Conservation (phyloP, 2,797 vertebrate genomes). For the Apogon talboti region DNA sequence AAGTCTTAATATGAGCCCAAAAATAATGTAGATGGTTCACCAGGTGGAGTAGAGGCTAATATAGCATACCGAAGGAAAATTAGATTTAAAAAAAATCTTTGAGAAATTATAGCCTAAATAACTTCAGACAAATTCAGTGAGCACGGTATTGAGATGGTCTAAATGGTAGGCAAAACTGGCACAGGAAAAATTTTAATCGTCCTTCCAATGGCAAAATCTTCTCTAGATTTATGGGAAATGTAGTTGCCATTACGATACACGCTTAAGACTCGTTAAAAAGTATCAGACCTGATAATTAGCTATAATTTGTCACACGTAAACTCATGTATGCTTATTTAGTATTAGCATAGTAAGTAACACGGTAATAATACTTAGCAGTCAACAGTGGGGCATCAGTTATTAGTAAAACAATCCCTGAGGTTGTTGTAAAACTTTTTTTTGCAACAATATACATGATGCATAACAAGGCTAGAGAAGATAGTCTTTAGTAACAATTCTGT, state of each 20-base stretch:
- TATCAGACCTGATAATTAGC: neutral
- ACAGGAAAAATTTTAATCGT: constrained; percentile 18
- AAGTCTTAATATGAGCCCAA: no score
- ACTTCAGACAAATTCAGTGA: no score
- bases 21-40: no score
- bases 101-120: no score
- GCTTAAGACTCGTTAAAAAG: neutral
- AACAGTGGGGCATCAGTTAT: neutral
- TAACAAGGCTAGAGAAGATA: neutral
- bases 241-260: constrained; percentile 15
- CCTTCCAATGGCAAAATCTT: neutral
- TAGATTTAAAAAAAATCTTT: no score
- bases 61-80: no score
- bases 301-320: neutral
- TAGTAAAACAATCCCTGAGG: no score
- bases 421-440: neutral
- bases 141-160: no score
- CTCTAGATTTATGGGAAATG: constrained; percentile 47
- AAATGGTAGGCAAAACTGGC: neutral
- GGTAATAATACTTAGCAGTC: neutral
- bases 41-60: no score
- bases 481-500: no score
- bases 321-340: accelerated
- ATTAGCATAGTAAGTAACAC: neutral
- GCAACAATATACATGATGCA: neutral